Evolutionary conservation across 2,888 invertebrate species (phyloP), one percentile per base, ranked within the genome.

Genomic region (Coelinius sp.): DNA sequence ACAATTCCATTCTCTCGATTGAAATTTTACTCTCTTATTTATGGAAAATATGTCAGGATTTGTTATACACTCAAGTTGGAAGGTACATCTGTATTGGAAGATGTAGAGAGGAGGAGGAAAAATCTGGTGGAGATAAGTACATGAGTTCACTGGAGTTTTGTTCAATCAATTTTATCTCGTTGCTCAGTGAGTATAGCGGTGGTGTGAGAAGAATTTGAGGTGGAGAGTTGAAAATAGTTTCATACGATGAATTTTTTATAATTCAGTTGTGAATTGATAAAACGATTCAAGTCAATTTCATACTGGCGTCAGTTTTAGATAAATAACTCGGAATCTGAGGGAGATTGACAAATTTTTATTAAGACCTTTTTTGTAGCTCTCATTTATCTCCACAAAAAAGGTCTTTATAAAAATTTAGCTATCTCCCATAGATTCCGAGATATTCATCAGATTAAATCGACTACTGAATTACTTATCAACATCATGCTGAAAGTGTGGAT

Each of bases 1-100:
- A 71, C 73, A 75, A 73, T 75, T 75, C 71, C 68, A 71, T 73
- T 69, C 52, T 63, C 66, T 68, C 73, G 68, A 73, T 71, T 71
- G 66, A 75, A 70, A 59, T 46, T 52, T 71, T 66, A 52, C 66
- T 70, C 46, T 59, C 68, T n/a, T 59, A 46, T 68, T 44, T 24
- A 56, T 59, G 65, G 49, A 65, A 65, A 38, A 56, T 31, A 56
- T 27, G 56, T 27, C 56, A 31, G 31, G 56, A 56, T 56, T 56
- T 56, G 27, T 56, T 56, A 27, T 56, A 31, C 27, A 56, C 17
- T 14, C 6, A 31, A 31, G 27, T 31, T 27, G 56, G 31, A 12
- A 27, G 17, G 56, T 27, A 56, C 27, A 56, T 56, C 31, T 56
- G 14, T 5, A 31, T 31, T 27, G 56, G 53, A 25, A 20, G 25